Percentiles rank a stretch among this genome's conserved stretches.
Conservation (phyloP, 2,888 invertebrate species). For the Perdita meconis region DNA sequence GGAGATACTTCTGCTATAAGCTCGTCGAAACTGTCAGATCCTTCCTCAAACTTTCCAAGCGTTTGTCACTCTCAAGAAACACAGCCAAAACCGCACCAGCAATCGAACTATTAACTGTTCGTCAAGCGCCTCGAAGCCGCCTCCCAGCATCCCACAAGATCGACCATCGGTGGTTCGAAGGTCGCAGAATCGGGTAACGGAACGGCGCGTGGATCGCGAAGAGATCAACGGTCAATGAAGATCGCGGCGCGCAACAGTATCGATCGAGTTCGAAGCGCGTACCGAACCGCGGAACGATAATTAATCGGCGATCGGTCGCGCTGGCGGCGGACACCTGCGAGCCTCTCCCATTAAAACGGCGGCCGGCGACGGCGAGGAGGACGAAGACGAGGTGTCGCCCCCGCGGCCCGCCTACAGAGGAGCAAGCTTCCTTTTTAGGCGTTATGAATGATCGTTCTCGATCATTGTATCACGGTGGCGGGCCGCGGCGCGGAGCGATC, state of each 20-base stretch:
- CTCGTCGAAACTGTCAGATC: too few species aligned
- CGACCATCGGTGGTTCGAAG: not conserved
- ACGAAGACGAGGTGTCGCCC: constrained; percentile 70
- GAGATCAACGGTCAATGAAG: constrained; percentile 20
- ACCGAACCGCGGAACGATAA: constrained; percentile 1
- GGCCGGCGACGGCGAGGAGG: constrained; percentile 52
- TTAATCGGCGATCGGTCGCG: constrained; percentile 28
- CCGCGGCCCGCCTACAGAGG: constrained; percentile 73
- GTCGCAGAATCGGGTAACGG: not conserved
- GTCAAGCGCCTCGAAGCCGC: too few species aligned
- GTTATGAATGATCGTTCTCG: constrained; percentile 45
- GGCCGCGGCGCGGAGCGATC: constrained; percentile 9
- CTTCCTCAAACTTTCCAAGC: too few species aligned
- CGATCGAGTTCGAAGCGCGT: not conserved
- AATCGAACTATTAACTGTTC: too few species aligned
- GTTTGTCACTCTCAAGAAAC: too few species aligned
- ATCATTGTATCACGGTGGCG: constrained; percentile 38
- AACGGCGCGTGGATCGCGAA: not conserved
- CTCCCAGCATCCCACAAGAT: not conserved
- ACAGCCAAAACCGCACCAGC: too few species aligned
- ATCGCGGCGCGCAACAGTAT: not conserved
- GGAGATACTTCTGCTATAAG: too few species aligned
- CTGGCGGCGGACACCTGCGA: constrained; percentile 65
- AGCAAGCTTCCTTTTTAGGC: constrained; percentile 76
- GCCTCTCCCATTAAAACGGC: constrained; percentile 25